Conservation (phyloP, 2,797 vertebrate genomes). For the Karalla daura region DNA sequence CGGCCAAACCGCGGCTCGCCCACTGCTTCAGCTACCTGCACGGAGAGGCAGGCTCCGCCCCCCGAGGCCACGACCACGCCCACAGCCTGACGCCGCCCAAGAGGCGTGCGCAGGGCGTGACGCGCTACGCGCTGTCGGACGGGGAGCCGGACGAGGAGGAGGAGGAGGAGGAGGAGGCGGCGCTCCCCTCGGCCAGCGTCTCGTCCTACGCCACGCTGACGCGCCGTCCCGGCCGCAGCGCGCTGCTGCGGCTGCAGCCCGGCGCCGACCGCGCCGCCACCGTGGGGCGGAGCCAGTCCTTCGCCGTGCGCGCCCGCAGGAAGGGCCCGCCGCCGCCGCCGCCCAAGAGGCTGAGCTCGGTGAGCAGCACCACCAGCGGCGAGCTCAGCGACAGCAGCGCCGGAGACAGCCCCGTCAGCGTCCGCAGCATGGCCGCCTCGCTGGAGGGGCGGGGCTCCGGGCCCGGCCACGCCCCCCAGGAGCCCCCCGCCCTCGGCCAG, state of each 20-base stretch:
- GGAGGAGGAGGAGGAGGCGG: slow-evolving; percentile 54
- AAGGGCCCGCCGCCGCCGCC: slow-evolving; percentile 94
- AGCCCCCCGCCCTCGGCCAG: neutral
- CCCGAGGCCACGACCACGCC: slow-evolving; percentile 23
- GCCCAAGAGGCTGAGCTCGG: slow-evolving; percentile 94
- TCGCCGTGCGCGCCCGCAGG: slow-evolving; percentile 90
- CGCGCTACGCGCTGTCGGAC: slow-evolving; percentile 89
- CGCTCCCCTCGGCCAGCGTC: slow-evolving; percentile 70
- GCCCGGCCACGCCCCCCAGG: neutral
- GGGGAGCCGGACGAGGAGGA: slow-evolving; percentile 90
- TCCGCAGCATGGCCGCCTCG: slow-evolving; percentile 75
- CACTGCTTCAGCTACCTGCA: slow-evolving; percentile 84
- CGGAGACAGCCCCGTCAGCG: slow-evolving; percentile 60
- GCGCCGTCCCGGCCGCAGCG: slow-evolving; percentile 88
- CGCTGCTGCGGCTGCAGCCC: slow-evolving; percentile 73
- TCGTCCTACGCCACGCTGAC: slow-evolving; percentile 93
- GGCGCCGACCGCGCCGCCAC: slow-evolving; percentile 74
- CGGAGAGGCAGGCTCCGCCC: slow-evolving; percentile 36
- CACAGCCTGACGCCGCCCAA: slow-evolving; percentile 72
- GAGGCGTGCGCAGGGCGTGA: slow-evolving; percentile 88
- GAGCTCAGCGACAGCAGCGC: slow-evolving; percentile 72
- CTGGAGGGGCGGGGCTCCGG: slow-evolving; percentile 68
- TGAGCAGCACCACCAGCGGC: slow-evolving; percentile 78
- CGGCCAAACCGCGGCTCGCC: slow-evolving; percentile 76
- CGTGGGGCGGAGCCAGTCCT: slow-evolving; percentile 93